Conservation (phyloP, 2,888 invertebrate genomes). For the Napeogenes inachia region DNA sequence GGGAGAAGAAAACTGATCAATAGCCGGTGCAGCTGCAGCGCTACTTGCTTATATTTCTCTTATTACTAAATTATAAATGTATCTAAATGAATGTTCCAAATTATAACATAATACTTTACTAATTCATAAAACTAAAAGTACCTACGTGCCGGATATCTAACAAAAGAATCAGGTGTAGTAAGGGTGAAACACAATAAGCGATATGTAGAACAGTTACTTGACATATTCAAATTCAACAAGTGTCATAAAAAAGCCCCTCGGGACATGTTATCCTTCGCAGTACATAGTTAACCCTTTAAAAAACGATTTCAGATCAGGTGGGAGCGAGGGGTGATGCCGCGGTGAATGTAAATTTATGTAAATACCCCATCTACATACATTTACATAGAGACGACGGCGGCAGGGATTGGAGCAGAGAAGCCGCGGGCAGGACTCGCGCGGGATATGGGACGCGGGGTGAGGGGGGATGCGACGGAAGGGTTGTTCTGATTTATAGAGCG, state of each 20-base stretch:
- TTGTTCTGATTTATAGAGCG: slow-evolving; percentile 45
- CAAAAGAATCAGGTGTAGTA: background rate
- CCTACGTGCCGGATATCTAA: background rate
- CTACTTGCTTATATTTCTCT: slow-evolving; percentile 11
- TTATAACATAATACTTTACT: no score
- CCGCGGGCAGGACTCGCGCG: slow-evolving; percentile 40
- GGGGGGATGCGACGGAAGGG: slow-evolving; percentile 33
- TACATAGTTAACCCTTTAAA: slow-evolving; percentile 31
- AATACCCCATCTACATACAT: slow-evolving; percentile 42
- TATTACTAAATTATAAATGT: slow-evolving; percentile 5
- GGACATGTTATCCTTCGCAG: slow-evolving; percentile 13
- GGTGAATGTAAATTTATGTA: slow-evolving; percentile 59
- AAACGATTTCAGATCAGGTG: slow-evolving; percentile 26
- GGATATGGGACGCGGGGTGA: slow-evolving; percentile 37
- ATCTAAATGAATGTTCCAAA: background rate
- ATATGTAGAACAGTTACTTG: slow-evolving; percentile 12
- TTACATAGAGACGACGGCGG: slow-evolving; percentile 29
- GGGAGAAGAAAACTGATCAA: slow-evolving; percentile 51
- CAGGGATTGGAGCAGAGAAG: slow-evolving; percentile 40
- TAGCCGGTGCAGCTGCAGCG: slow-evolving; percentile 55
- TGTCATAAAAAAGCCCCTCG: slow-evolving; percentile 14
- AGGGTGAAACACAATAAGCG: background rate
- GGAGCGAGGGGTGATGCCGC: slow-evolving; percentile 20
- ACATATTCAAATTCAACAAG: slow-evolving; percentile 22
- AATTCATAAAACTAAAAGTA: no score